Evolutionary conservation across 2,113 vertebrate genomes (phyloP).

Genomic region (Ptilorrhoa leucosticta): DNA sequence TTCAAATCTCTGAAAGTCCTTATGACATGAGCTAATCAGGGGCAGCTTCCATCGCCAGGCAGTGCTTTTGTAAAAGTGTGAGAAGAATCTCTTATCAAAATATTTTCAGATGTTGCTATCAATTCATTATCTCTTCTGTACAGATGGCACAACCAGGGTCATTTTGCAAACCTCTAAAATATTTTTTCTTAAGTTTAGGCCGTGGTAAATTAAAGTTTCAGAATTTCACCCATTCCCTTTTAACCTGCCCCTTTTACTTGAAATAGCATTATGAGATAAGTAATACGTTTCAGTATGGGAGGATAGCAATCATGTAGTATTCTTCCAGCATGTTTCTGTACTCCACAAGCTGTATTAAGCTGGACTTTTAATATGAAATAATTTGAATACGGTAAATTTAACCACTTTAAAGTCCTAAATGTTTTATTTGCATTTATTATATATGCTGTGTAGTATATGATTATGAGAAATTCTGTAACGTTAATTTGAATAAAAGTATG

Average conservation of each 20-base stretch:
- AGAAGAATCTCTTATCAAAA: conserved; percentile 39
- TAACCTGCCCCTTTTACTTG: background rate
- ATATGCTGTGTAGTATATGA: background rate
- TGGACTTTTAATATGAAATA: background rate
- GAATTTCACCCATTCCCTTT: conserved; percentile 18
- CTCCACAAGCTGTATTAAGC: background rate
- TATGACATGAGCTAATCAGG: conserved; percentile 53
- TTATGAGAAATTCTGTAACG: background rate
- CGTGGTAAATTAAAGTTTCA: background rate
- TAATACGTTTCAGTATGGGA: background rate
- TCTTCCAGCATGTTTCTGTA: background rate
- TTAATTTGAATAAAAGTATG: background rate
- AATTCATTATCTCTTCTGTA: conserved; percentile 27
- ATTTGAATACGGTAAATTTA: background rate
- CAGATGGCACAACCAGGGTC: background rate
- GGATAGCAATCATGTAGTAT: background rate
- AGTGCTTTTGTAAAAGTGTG: background rate
- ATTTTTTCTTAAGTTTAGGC: background rate
- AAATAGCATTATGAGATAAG: background rate
- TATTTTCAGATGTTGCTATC: conserved; percentile 19
- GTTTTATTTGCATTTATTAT: background rate
- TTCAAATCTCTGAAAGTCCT: conserved; percentile 37
- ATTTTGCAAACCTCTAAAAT: background rate
- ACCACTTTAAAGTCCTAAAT: background rate
- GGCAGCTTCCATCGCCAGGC: conserved; percentile 6